A percentile compares a stretch with the other conserved stretches of the same genome.
These are phyloP conservation scores for Nymphalis polychloros DNA, from an alignment of 2,888 invertebrate genomes.

Conservation along the genomic window DNA sequence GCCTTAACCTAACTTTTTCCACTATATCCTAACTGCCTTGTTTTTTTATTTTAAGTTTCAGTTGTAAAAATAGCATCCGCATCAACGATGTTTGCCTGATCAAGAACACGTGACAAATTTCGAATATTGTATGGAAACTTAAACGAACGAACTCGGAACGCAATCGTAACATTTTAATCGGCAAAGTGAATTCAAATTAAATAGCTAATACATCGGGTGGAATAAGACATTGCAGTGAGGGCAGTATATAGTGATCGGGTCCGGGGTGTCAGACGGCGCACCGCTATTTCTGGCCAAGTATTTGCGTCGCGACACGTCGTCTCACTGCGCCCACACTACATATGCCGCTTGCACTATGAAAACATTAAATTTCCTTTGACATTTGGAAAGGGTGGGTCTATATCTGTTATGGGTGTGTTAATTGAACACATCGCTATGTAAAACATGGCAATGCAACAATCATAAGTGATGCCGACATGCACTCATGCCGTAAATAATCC, in stretches of 20 bases:
- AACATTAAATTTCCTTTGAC: slow-evolving; percentile 31
- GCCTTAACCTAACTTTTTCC: too few relatives aligned
- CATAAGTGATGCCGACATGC: background rate
- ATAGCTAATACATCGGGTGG: background rate
- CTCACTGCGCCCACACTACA: slow-evolving; percentile 54
- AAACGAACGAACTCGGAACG: too few relatives aligned
- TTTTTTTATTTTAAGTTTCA: too few relatives aligned
- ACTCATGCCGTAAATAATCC: background rate
- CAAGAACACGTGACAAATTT: too few relatives aligned
- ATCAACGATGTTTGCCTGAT: too few relatives aligned
- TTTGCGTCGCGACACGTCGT: slow-evolving; percentile 61
- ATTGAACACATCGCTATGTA: background rate
- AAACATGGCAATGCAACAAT: background rate
- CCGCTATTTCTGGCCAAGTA: slow-evolving; percentile 71
- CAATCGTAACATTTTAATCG: too few relatives aligned
- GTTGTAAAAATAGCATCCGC: too few relatives aligned
- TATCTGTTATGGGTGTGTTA: background rate
- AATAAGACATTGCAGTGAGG: slow-evolving; percentile 11
- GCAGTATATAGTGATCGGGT: slow-evolving; percentile 38
- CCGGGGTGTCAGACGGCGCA: slow-evolving; percentile 71
- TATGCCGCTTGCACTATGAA: slow-evolving; percentile 58
- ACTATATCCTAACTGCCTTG: too few relatives aligned
- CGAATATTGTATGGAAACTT: too few relatives aligned
- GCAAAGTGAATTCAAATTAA: background rate
- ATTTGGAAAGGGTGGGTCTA: slow-evolving; percentile 19